A percentile compares a stretch with the other conserved stretches of the same genome.
phyloP scores from a whole-genome alignment of 2,888 invertebrate species.

The Drosophila gaucha region DNA sequence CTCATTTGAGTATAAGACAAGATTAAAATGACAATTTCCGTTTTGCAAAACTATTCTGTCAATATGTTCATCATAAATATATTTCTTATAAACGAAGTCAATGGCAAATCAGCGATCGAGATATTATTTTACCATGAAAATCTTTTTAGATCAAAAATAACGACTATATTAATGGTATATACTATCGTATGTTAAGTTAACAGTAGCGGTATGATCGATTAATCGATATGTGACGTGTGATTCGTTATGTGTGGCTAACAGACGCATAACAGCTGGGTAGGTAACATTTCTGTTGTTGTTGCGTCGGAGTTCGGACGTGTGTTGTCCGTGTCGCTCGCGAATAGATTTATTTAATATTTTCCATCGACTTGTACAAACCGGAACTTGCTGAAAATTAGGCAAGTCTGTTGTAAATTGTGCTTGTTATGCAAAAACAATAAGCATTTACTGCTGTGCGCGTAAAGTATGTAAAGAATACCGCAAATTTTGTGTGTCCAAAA shows the following conservation, averaged over 20 bases:
- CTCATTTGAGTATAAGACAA: neutral
- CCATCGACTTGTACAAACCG: slow-evolving; percentile 69
- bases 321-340: slow-evolving; percentile 54
- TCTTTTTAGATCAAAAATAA: neutral
- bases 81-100: neutral
- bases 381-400: slow-evolving; percentile 63
- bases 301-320: slow-evolving; percentile 56
- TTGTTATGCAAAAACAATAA: slow-evolving; percentile 52
- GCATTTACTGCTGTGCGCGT: slow-evolving; percentile 44
- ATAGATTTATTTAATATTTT: slow-evolving; percentile 61
- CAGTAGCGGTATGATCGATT: neutral
- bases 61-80: neutral
- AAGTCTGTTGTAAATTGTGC: slow-evolving; percentile 64
- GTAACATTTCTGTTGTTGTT: slow-evolving; percentile 61
- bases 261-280: slow-evolving; percentile 30
- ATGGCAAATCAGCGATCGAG: neutral
- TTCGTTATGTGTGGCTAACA: neutral
- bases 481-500: slow-evolving; percentile 27
- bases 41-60: neutral
- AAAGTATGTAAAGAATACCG: slow-evolving; percentile 56
- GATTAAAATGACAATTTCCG: neutral
- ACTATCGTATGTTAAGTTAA: slow-evolving; percentile 3
- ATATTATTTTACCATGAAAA: neutral
- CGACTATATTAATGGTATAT: neutral
- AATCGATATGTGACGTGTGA: neutral